Evolutionary conservation across 2,113 vertebrate species (phyloP), one percentile per base, ranked within the genome.

Genomic region (Cygnus buccinator): DNA sequence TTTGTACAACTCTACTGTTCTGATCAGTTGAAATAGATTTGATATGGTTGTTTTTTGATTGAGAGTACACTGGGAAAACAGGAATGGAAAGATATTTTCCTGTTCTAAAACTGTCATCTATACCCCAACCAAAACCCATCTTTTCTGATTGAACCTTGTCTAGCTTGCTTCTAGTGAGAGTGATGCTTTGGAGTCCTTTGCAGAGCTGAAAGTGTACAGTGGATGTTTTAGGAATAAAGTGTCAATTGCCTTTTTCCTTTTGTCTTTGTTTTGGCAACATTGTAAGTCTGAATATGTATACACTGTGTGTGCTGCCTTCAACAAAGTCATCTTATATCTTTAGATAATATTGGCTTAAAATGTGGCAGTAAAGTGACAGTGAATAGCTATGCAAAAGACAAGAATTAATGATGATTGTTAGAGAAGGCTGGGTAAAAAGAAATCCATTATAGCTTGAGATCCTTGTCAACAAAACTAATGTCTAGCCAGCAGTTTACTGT

Each of bases 11-110:
- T 79, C n/a, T 76, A 23, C 46, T 86, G 21, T 59, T 94, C n/a
- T 65, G 11, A 46, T 57, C 67, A 39, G 13, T n/a, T 71, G 17
- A 66, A 25, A 33, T 22, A 61, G 2, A 73, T 62, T 65, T 58
- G 11, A 35, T 66, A 33, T 0, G 0, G 33, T 11, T 90, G 19
- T 0, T 0, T 76, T 85, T 85, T 46, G 21, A 85, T 89, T 83
- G 48, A 91, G 35, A 65, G 44, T 61, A 20, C 61, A 31, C 13
- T 70, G 54, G 6, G 10, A 68, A 68, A 78, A 37, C 8, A 59
- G n/a, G 10, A 79, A 13, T 13, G 13, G 41, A 26, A 85, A 66
- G 50, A 35, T 23, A 28, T 2, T 10, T 29, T 77, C 7, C 9
- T 2, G 0, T 82, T 88, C 3, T 17, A 58, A 31, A 57, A 61